Evolutionary conservation across 2,888 invertebrate species (phyloP), one percentile per base, ranked within the genome.

Genomic region (Myopa testacea): DNA sequence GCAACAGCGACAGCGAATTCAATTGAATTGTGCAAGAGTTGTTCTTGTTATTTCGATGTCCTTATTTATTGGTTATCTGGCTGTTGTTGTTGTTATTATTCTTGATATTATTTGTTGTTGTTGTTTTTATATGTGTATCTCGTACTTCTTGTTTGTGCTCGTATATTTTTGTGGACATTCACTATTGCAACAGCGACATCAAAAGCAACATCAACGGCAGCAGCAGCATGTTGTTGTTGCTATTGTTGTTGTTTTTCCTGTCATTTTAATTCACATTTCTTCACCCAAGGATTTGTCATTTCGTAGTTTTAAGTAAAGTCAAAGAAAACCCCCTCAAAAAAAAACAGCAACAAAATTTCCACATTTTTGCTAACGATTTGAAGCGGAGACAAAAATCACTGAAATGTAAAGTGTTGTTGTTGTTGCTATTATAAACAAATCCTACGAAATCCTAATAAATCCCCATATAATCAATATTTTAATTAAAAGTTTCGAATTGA

Each of bases 21-120:
- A 19, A 68, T 26, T 40, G 45, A 26, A 50, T 68, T 68, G 45
- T 68, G 68, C 50, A 68, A 68, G n/a, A 45, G 68, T 68, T 68
- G 68, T 68, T 71, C 58, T 71, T 69, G 45, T 45, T 45, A 45
- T 45, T 45, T 45, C 3, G 10, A 6, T 45, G 45, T 10, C 3
- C 3, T 45, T 62, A 60, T 60, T 74, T 26, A 26, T 26, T 26
- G 26, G 26, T 26, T 26, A 26, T 26, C 26, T 26, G 26, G 62
- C 45, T 63, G 34, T 40, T 60, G 60, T 40, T 73, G 60, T 60
- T 62, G 73, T n/a, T 10, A 19, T 73, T 62, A 26, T 26, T 62
- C 62, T 60, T 74, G 62, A 45, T 63, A 12, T 40, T 60, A 45
- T 40, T 73, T 26, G 26, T 26, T 62, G 73, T 60, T 74, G 62